Conservation (phyloP, 1,140 invertebrate genomes). For the Zophobas morio region DNA sequence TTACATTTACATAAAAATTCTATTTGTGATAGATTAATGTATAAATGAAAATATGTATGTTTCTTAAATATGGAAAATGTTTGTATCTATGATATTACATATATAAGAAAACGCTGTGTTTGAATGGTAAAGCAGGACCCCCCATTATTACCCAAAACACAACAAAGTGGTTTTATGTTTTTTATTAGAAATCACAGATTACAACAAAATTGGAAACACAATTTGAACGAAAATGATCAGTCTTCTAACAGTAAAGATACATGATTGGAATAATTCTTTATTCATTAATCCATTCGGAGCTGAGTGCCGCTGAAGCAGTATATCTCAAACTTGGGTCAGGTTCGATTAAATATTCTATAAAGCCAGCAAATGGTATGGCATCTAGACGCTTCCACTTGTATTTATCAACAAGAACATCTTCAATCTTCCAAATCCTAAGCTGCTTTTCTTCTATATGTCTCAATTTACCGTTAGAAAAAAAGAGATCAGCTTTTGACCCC, state of each 20-base stretch:
- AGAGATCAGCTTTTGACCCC: slow-evolving; percentile 72
- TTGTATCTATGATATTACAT: slow-evolving; percentile 56
- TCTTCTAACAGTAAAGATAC: slow-evolving; percentile 48
- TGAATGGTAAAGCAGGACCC: too few relatives aligned
- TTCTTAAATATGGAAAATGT: slow-evolving; percentile 54
- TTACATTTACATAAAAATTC: slow-evolving; percentile 54
- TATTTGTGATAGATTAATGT: slow-evolving; percentile 58
- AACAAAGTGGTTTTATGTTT: not conserved
- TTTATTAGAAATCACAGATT: slow-evolving; percentile 46
- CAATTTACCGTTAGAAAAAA: slow-evolving; percentile 72
- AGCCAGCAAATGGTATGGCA: slow-evolving; percentile 91
- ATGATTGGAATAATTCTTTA: slow-evolving; percentile 45
- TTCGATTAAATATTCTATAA: slow-evolving; percentile 94
- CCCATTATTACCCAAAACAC: too few relatives aligned
- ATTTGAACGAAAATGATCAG: slow-evolving; percentile 45
- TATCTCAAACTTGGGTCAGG: slow-evolving; percentile 92
- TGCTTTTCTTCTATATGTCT: slow-evolving; percentile 85
- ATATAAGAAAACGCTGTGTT: slow-evolving; percentile 29
- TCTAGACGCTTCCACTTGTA: slow-evolving; percentile 92
- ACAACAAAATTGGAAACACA: slow-evolving; percentile 40
- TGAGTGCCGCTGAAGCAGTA: slow-evolving; percentile 92
- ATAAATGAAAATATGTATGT: slow-evolving; percentile 58
- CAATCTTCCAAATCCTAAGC: slow-evolving; percentile 93
- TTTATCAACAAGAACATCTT: slow-evolving; percentile 94
- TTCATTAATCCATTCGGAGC: slow-evolving; percentile 87